phyloP scores from a whole-genome alignment of 2,888 invertebrate species.

The Lycophotia porphyrea region DNA sequence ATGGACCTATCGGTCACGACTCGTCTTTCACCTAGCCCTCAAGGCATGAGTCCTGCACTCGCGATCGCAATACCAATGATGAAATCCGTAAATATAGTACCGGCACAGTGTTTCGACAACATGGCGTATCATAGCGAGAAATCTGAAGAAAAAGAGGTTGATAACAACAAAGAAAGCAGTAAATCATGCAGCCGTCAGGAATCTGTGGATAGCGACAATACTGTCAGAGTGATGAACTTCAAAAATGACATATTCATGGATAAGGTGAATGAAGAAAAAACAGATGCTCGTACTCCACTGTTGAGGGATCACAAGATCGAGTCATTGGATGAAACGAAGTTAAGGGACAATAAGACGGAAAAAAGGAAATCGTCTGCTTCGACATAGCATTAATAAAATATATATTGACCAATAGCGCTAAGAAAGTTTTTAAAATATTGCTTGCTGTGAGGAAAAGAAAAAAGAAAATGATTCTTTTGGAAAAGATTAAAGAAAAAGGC shows the following conservation, averaged over 20 bases:
- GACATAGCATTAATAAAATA: constrained; percentile 77
- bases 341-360: constrained; percentile 85
- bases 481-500: constrained; percentile 3
- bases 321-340: constrained; percentile 86
- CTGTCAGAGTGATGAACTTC: constrained; percentile 82
- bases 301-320: constrained; percentile 87
- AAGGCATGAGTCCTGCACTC: constrained; percentile 91
- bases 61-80: constrained; percentile 91
- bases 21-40: constrained; percentile 92
- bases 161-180: constrained; percentile 72
- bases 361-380: constrained; percentile 88
- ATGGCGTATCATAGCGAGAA: constrained; percentile 86
- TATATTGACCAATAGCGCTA: constrained; percentile 81
- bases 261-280: constrained; percentile 80
- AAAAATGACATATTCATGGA: constrained; percentile 83
- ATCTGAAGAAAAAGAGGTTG: constrained; percentile 73
- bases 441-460: constrained; percentile 39
- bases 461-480: constrained; percentile 23
- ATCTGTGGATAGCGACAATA: constrained; percentile 83
- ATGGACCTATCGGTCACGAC: constrained; percentile 92
- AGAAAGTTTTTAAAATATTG: constrained; percentile 59
- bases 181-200: constrained; percentile 81
- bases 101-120: constrained; percentile 88
- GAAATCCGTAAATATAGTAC: constrained; percentile 89
- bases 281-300: constrained; percentile 85